These are phyloP conservation scores for Toxotes lorentzi DNA, from an alignment of 2,797 vertebrate genomes.

Conservation along the genomic window DNA sequence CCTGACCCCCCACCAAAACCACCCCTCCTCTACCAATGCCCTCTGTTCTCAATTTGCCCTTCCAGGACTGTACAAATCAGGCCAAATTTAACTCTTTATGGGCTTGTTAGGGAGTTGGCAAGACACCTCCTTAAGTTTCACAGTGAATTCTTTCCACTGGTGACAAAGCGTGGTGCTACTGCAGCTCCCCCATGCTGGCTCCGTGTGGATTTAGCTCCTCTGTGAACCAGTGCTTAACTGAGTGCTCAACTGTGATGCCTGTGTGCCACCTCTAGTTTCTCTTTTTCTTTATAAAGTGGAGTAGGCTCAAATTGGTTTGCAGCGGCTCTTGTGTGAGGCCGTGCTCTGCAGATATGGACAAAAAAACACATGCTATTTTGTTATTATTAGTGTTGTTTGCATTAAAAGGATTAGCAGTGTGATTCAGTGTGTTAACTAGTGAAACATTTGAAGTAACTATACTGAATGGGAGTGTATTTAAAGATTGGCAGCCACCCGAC, in stretches of 20 bases:
- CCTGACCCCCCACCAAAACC: conserved; percentile 81
- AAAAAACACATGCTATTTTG: conserved; percentile 35
- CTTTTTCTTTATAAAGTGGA: conserved; percentile 36
- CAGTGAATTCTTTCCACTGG: conserved; percentile 73
- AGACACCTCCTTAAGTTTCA: conserved; percentile 81
- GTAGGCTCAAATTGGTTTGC: conserved; percentile 54
- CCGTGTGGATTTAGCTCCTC: conserved; percentile 72
- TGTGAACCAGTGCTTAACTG: conserved; percentile 59
- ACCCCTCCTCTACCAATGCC: conserved; percentile 65
- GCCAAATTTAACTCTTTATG: conserved; percentile 90
- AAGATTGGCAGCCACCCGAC: conserved; percentile 13
- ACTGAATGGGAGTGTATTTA: conserved; percentile 39
- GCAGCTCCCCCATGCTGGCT: conserved; percentile 48
- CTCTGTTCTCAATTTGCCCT: conserved; percentile 87
- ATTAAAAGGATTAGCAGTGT: conserved; percentile 56
- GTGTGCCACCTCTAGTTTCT: conserved; percentile 50
- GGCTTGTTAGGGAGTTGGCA: conserved; percentile 81
- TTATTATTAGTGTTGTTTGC: conserved; percentile 57
- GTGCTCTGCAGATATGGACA: conserved; percentile 41
- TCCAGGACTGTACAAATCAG: conserved; percentile 87
- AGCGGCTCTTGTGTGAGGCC: conserved; percentile 41
- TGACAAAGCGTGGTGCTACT: conserved; percentile 51
- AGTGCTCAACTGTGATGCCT: conserved; percentile 61
- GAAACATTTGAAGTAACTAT: conserved; percentile 49
- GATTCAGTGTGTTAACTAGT: conserved; percentile 50